Base-by-base conservation (phyloP, 2,113 vertebrate species). In the Caretta caretta region DNA sequence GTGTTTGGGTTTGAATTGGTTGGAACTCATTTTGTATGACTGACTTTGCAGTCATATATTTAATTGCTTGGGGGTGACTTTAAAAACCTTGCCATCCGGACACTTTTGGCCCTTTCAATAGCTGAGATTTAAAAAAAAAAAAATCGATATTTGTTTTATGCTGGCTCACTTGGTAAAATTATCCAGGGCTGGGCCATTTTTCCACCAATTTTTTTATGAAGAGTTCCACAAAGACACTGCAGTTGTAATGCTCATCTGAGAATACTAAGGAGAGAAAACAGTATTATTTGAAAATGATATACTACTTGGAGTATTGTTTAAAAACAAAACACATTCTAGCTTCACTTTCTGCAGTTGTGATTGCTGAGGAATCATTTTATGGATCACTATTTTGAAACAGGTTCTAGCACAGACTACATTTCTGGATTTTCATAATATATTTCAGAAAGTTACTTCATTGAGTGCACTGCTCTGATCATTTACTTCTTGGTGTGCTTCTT, bases 81-180 rank as follows among this genome's bases (percentile, higher is more conserved):
- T 42, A 84, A 53, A 29, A 80, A 53, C 49, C 6, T 75, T 59
- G 14, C 24, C 65, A 20, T 17, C 12, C n/a, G 35, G 54, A 2
- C 1, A 38, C 38, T 19, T 50, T 48, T 27, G 51, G 24, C 82
- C n/a, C 69, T 22, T 59, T 75, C 59, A 46, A 5, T 8, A 82
- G 16, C 35, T 19, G 65, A 69, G 14, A 69, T 69, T 69, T 65
- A 42, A 42, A 42, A 42, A 42, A 42, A 42, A 42, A 42, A 42
- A 62, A 62, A 62, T 57, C 76, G 29, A 72, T 31, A 38, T 59
- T 25, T 53, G n/a, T 46, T 88, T 69, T 38, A 22, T 0, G 0
- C 3, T 62, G n/a, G 42, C 2, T 6, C 78, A 16, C 8, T 11
- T 53, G 57, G 12, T 87, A 57, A 72, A 89, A 65, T 80, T 92